These are phyloP conservation scores for Sclerurus mexicanus DNA, from an alignment of 2,113 vertebrate species.

Conservation along the genomic window DNA sequence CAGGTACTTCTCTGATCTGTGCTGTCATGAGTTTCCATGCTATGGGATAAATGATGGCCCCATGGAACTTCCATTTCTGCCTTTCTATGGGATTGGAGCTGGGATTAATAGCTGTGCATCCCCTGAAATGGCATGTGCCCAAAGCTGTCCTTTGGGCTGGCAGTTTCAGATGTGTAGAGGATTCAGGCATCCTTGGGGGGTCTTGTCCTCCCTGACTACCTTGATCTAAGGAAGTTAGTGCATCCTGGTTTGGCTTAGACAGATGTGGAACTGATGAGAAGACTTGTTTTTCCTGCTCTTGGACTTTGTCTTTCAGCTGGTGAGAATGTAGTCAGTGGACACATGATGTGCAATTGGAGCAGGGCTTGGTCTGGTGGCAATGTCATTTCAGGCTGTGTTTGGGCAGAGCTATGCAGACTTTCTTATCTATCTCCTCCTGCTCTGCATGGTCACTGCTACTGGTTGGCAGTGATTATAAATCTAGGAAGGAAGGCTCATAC, in stretches of 20 bases:
- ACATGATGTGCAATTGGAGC: neutral
- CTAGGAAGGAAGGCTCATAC: neutral
- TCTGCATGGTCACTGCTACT: neutral
- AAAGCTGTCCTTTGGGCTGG: neutral
- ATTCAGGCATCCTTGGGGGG: neutral
- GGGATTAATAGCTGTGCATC: neutral
- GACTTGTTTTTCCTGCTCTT: neutral
- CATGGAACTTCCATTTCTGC: neutral
- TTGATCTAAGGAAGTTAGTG: neutral
- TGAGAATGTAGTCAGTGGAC: accelerated
- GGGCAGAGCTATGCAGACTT: neutral
- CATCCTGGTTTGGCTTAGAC: neutral
- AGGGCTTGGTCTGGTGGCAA: neutral
- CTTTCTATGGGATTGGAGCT: neutral
- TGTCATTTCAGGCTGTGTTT: neutral
- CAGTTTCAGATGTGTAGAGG: neutral
- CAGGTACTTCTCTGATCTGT: neutral
- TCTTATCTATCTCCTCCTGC: neutral
- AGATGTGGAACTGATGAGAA: neutral
- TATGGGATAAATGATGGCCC: neutral
- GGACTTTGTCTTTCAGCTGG: neutral
- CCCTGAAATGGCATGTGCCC: neutral
- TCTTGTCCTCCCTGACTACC: neutral
- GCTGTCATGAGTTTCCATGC: neutral
- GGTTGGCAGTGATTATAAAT: neutral